A percentile compares a stretch with the other conserved stretches of the same genome.
Conservation (phyloP, 1,140 invertebrate species). For the Lethrus apterus region DNA sequence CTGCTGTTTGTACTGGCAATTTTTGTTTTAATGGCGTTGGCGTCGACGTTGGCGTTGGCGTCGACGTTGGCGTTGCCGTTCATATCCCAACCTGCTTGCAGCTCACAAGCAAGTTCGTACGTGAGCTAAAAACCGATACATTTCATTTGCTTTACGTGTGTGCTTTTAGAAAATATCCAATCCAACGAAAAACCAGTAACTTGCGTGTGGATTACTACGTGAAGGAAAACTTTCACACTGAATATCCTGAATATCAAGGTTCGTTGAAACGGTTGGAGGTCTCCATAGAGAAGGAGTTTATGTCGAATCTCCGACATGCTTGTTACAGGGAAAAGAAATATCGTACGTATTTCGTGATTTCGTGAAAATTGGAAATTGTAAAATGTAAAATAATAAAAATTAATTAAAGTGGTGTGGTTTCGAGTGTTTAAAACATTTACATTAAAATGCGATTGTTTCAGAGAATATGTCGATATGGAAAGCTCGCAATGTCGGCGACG, state of each 20-base stretch:
- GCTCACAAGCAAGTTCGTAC: constrained; percentile 72
- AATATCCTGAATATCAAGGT: constrained; percentile 91
- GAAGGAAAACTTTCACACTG: constrained; percentile 89
- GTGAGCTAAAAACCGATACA: no score
- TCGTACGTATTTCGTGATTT: constrained; percentile 50
- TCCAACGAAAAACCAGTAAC: constrained; percentile 66
- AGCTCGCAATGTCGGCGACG: constrained; percentile 75
- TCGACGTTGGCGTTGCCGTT: no score
- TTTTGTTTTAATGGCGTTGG: constrained; percentile 87
- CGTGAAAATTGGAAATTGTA: background rate
- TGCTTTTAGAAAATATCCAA: constrained; percentile 85
- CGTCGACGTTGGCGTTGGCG: constrained; percentile 92
- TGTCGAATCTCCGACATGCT: constrained; percentile 75
- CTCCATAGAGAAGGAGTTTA: constrained; percentile 92
- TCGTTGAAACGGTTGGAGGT: constrained; percentile 82
- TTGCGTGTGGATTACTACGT: constrained; percentile 89
- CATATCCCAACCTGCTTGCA: constrained; percentile 90
- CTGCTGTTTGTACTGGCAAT: constrained; percentile 81
- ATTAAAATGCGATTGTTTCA: no score
- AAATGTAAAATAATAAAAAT: background rate
- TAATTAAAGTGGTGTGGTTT: constrained; percentile 58
- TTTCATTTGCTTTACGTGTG: no score
- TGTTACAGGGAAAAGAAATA: constrained; percentile 91
- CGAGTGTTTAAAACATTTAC: no score
- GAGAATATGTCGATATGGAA: constrained; percentile 83